Conservation (phyloP, 2,888 invertebrate species). For the Oscheius myriophilus region DNA sequence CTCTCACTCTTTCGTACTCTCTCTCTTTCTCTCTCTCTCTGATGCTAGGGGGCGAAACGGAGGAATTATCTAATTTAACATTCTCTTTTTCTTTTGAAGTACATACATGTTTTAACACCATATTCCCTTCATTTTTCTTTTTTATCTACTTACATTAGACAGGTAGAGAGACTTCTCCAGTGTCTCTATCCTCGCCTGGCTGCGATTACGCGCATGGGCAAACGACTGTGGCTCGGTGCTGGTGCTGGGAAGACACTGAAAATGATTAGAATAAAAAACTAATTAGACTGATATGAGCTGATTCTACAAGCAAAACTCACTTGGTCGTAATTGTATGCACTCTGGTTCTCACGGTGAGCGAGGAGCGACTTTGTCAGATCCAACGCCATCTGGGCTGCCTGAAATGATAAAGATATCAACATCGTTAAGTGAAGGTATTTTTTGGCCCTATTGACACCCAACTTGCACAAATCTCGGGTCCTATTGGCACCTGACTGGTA, state of each 20-base stretch:
- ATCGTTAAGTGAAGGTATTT: too few species aligned
- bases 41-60: too few species aligned
- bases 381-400: slow-evolving; percentile 16
- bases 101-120: too few species aligned
- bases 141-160: slow-evolving; percentile 25
- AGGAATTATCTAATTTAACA: too few species aligned
- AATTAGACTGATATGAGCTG: too few species aligned
- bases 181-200: slow-evolving; percentile 3
- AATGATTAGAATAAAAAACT: too few species aligned
- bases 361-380: slow-evolving; percentile 20
- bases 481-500: too few species aligned
- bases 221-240: not conserved
- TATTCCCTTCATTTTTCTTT: too few species aligned
- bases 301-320: too few species aligned
- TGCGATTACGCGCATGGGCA: not conserved
- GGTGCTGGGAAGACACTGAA: slow-evolving; percentile 14
- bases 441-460: too few species aligned
- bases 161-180: slow-evolving; percentile 41
- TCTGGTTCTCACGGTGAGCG: slow-evolving; percentile 1
- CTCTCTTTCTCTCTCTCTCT: slow-evolving; percentile 5
- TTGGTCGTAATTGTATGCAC: not conserved
- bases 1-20: not conserved
- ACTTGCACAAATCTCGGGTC: too few species aligned
- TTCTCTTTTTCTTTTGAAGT: too few species aligned
- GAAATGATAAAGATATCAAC: not conserved